Evolutionary conservation across 1,140 invertebrate genomes (phyloP), one percentile per base, ranked within the genome.

Genomic region (Drosophila prosaltans): DNA sequence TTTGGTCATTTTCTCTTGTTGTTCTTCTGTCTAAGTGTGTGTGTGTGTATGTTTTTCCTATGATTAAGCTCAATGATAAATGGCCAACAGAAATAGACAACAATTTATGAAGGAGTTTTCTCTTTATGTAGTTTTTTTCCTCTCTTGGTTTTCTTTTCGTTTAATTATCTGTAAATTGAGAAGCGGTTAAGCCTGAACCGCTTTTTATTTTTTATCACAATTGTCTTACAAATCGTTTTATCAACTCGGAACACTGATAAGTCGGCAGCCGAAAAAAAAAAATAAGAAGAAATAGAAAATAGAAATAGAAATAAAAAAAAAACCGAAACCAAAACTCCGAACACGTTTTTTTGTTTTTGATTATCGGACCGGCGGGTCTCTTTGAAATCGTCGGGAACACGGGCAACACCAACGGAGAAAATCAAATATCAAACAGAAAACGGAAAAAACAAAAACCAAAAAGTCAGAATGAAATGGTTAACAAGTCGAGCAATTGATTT

Each of bases 161-260:
- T 81, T 81, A 77, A 81, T 81, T 78, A 79, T 57, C 65, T 60
- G 72, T 76, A 30, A 61, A 70, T 72, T 78, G 55, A 65, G 86
- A 86, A 86, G 82, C 82, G 82, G 89, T 80, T 89, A 88, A 88
- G 84, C 84, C 71, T 84, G 78, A 88, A 88, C 84, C 85, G 78
- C 77, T 81, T 88, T 90, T 89, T 89, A 84, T 36, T 74, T 81
- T 88, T 88, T 88, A 88, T 88, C 84, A 78, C 81, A 43, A 89
- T 81, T 89, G 84, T 89, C 84, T 90, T 90, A 89, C 84, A 90
- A 89, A 89, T 89, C 84, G 85, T 89, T 89, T 89, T 89, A 89
- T 89, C 84, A 89, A 84, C 82, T 78, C 89, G 84, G 84, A 69
- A n/a, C 16, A 58, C 11, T n/a, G 65, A 70, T 70, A 48, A 48